Evolutionary conservation across 30 jellyfish, hydroid and myxozoan genomes (phyloP).

Genomic region (Catostylus mosaicus): DNA sequence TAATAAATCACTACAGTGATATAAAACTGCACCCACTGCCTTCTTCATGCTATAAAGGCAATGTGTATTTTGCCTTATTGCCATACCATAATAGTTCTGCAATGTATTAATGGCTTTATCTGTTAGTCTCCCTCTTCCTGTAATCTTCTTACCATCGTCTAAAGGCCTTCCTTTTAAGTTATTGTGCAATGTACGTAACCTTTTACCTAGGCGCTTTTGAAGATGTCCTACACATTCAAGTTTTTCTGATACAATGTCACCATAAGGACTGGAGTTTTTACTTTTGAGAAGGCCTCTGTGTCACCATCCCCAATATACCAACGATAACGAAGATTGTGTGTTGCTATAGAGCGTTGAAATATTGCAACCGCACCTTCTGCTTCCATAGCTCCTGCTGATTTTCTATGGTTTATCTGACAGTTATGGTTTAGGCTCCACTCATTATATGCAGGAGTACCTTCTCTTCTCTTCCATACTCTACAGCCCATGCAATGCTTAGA

Average conservation of each 20-base stretch:
- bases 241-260: constrained; percentile 42
- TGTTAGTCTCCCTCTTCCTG: too few relatives aligned
- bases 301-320: constrained; percentile 70
- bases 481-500: constrained; percentile 54
- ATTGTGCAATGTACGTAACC: too few relatives aligned
- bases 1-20: too few relatives aligned
- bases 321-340: constrained; percentile 23
- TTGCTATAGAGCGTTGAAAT: constrained; percentile 4
- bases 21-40: too few relatives aligned
- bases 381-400: constrained; percentile 42
- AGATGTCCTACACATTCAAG: constrained; percentile 38
- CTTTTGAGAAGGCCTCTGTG: constrained; percentile 23
- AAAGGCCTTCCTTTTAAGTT: too few relatives aligned
- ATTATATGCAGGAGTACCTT: constrained; percentile 4
- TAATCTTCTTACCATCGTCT: too few relatives aligned
- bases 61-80: too few relatives aligned
- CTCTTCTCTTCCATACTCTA: background rate
- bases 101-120: too few relatives aligned
- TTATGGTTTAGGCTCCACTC: constrained; percentile 3
- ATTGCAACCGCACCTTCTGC: constrained; percentile 16
- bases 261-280: constrained; percentile 50
- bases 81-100: too few relatives aligned
- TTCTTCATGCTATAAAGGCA: too few relatives aligned
- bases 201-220: constrained; percentile 43
- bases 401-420: background rate